Percentiles rank a stretch among this genome's conserved stretches.
phyloP scores from a whole-genome alignment of 2,888 invertebrate genomes.

The Lepidochrysops patricia region DNA sequence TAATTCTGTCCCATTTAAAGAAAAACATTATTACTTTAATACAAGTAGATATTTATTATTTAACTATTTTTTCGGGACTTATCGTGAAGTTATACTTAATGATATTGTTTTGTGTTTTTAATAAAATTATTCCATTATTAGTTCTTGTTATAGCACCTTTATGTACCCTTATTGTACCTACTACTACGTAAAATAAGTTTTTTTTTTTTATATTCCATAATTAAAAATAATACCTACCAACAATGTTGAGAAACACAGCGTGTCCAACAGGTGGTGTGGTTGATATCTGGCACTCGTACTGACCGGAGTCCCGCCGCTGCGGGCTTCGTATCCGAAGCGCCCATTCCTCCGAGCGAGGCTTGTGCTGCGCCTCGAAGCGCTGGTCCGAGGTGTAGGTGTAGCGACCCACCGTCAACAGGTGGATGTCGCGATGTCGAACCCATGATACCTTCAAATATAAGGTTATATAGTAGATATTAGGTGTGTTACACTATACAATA shows the following conservation, averaged over 20 bases:
- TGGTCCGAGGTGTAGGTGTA: conserved; percentile 91
- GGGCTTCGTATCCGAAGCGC: conserved; percentile 77
- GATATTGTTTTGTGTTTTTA: too few species aligned
- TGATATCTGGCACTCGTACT: conserved; percentile 91
- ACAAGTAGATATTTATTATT: too few species aligned
- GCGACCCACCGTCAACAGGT: conserved; percentile 89
- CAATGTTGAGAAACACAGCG: conserved; percentile 83
- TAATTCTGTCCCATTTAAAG: too few species aligned
- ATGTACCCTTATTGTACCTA: too few species aligned
- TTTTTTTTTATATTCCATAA: too few species aligned
- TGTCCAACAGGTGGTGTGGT: conserved; percentile 89
- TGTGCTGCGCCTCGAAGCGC: conserved; percentile 86
- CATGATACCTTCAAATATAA: conserved; percentile 84
- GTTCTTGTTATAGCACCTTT: too few species aligned
- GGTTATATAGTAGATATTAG: neutral
- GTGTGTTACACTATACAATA: neutral
- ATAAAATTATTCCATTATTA: too few species aligned
- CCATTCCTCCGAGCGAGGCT: conserved; percentile 91
- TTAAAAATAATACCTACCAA: conserved; percentile 78
- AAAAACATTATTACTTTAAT: too few species aligned
- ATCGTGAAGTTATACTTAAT: too few species aligned
- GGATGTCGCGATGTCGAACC: conserved; percentile 93
- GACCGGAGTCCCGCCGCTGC: conserved; percentile 89
- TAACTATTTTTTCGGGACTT: too few species aligned
- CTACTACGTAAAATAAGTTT: too few species aligned